phyloP scores from a whole-genome alignment of 2,113 vertebrate genomes.

The Cathartes aura region DNA sequence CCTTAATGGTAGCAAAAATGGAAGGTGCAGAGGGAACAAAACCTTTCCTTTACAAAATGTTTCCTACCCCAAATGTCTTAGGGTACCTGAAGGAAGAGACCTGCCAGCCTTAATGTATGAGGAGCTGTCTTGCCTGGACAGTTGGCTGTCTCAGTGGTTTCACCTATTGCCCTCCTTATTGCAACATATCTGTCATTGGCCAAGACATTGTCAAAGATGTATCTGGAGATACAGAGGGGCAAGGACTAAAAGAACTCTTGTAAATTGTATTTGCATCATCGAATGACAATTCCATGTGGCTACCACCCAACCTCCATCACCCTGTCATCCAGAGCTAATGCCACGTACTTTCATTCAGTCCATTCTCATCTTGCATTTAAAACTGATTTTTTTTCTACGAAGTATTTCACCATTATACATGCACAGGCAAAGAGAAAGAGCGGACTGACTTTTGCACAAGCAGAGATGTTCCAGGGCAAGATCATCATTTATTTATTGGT shows the following conservation, averaged over 20 bases:
- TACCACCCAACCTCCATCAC: not conserved
- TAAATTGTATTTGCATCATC: not conserved
- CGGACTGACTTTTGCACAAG: not conserved
- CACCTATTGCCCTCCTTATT: not conserved
- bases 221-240: not conserved
- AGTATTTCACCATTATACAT: not conserved
- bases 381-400: not conserved
- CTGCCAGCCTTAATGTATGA: not conserved
- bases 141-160: not conserved
- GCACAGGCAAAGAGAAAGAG: not conserved
- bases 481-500: slow-evolving; percentile 30
- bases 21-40: not conserved
- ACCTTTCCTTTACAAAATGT: not conserved
- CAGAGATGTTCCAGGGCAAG: not conserved
- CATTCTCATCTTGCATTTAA: not conserved
- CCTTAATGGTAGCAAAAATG: not conserved
- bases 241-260: not conserved
- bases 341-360: not conserved
- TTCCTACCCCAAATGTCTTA: not conserved
- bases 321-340: not conserved
- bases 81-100: not conserved
- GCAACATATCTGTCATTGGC: not conserved
- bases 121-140: not conserved
- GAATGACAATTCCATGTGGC: fast-evolving
- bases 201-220: not conserved